These are phyloP conservation scores for Beroe ovata DNA, from an alignment of 37 sponge, comb jelly and placozoan species.

Conservation along the genomic window DNA sequence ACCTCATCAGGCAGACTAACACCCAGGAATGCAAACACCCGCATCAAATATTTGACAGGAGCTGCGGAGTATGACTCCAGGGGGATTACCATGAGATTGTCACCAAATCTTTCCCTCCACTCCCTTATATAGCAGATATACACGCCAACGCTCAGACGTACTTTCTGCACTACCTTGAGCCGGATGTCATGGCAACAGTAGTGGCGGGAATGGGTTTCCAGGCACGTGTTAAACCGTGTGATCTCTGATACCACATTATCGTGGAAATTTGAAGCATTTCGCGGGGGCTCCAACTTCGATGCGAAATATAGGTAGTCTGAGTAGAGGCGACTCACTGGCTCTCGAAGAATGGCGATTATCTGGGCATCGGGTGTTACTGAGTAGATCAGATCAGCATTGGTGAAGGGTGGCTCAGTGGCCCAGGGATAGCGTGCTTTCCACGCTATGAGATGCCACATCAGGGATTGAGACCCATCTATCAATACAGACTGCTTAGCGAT, in stretches of 20 bases:
- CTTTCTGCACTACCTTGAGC: neutral
- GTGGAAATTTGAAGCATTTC: neutral
- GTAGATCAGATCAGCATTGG: constrained; percentile 42
- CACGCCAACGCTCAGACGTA: constrained; percentile 2
- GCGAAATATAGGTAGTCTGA: constrained; percentile 72
- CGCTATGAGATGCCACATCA: neutral
- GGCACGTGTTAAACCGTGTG: neutral
- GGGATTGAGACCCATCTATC: too few species aligned
- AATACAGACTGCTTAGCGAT: too few species aligned
- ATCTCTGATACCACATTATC: neutral
- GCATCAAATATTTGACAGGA: neutral
- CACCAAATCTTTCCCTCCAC: too few species aligned
- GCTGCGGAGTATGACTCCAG: neutral
- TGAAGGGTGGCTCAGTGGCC: neutral
- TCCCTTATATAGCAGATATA: constrained; percentile 3
- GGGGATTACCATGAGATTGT: neutral
- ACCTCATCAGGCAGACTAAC: neutral
- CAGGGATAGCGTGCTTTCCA: neutral
- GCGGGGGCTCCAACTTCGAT: neutral
- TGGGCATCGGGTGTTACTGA: constrained; percentile 68
- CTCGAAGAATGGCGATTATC: constrained; percentile 68
- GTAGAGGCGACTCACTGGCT: constrained; percentile 69
- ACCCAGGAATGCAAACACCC: neutral
- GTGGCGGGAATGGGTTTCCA: neutral
- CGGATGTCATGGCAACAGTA: neutral